These are phyloP conservation scores for Magallana ariakensis DNA, from an alignment of 1,140 invertebrate species.

Conservation along the genomic window DNA sequence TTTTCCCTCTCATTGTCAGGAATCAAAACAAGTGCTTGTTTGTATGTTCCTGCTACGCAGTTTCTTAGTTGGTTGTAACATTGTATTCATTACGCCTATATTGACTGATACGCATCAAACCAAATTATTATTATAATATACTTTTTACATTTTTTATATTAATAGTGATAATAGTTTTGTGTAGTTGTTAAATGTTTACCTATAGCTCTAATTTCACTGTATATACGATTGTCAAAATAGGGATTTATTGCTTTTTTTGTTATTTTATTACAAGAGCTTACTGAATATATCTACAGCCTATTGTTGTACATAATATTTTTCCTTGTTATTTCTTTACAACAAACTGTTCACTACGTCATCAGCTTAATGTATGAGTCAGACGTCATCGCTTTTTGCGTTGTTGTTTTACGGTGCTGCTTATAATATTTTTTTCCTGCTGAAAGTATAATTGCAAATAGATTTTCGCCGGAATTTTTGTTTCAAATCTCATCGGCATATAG, in stretches of 20 bases:
- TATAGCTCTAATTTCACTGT: too few relatives aligned
- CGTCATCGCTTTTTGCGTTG: not conserved
- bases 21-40: not conserved
- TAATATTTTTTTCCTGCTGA: not conserved
- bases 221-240: not conserved
- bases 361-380: not conserved
- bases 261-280: constrained; percentile 17
- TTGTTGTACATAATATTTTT: constrained; percentile 27
- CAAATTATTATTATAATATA: not conserved
- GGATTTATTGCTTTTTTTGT: constrained; percentile 17
- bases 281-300: not conserved
- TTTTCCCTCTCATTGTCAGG: not conserved
- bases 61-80: not conserved
- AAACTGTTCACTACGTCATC: not conserved
- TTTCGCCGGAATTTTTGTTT: not conserved
- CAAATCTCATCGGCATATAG: not conserved
- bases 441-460: constrained; percentile 7
- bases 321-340: constrained; percentile 10
- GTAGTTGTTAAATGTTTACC: too few relatives aligned
- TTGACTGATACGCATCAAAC: not conserved
- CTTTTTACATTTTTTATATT: not conserved
- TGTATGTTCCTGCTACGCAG: constrained; percentile 14
- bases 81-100: not conserved
- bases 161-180: too few relatives aligned
- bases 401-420: constrained; percentile 16